A percentile compares a stretch with the other conserved stretches of the same genome.
Evolutionary conservation across 30 jellyfish, hydroid and myxozoan genomes (phyloP).

Genomic region (Aurelia aurita): DNA sequence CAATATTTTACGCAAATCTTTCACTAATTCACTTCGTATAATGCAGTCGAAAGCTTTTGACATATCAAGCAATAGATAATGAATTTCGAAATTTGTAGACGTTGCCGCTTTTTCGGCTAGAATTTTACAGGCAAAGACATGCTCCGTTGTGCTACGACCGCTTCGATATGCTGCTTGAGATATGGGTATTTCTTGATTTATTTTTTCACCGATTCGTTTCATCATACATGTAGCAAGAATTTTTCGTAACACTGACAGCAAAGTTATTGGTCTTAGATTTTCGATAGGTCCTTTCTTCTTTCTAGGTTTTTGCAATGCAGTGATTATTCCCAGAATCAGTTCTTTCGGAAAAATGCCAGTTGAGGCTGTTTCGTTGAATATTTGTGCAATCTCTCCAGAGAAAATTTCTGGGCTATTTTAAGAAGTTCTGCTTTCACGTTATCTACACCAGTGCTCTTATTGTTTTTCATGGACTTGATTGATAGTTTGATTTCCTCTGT

Average conservation of each 20-base stretch:
- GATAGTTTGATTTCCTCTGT: conserved; percentile 18
- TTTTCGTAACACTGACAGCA: background rate
- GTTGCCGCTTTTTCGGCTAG: background rate
- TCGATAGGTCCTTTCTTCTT: too few relatives aligned
- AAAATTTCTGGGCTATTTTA: conserved; percentile 10
- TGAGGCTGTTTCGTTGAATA: conserved; percentile 18
- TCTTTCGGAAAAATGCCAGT: background rate
- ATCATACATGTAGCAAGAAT: background rate
- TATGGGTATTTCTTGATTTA: background rate
- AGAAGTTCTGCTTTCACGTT: conserved; percentile 19
- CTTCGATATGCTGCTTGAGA: background rate
- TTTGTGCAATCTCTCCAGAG: conserved; percentile 2
- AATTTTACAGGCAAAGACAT: background rate
- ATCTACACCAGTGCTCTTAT: conserved; percentile 13
- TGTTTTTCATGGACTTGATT: background rate
- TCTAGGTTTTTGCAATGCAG: too few relatives aligned
- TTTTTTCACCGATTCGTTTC: background rate
- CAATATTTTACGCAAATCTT: too few relatives aligned
- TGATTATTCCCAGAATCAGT: too few relatives aligned
- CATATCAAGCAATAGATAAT: background rate
- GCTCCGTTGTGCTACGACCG: background rate
- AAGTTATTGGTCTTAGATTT: too few relatives aligned
- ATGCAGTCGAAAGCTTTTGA: background rate
- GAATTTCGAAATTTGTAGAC: background rate
- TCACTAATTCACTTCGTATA: too few relatives aligned